These are phyloP conservation scores for Beris morrisii DNA, from an alignment of 2,888 invertebrate species.

Conservation along the genomic window DNA sequence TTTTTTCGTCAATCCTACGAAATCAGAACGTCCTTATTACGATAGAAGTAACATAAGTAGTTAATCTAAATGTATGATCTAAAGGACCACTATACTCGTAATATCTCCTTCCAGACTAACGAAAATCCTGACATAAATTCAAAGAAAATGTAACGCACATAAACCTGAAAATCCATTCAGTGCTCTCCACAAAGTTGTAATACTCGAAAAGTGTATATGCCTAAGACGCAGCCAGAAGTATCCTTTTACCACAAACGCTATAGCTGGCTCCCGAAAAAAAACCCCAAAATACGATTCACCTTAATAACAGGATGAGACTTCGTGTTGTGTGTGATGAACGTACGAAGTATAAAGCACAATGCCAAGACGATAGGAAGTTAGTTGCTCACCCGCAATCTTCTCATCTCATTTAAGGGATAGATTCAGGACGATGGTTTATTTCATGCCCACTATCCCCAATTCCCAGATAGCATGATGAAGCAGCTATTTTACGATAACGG, in stretches of 20 bases:
- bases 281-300: neutral
- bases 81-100: neutral
- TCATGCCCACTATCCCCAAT: constrained; percentile 25
- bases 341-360: constrained; percentile 5
- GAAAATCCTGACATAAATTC: constrained; percentile 21
- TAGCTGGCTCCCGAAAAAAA: neutral
- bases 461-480: constrained; percentile 29
- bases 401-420: neutral
- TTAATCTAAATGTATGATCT: constrained; percentile 15
- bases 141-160: constrained; percentile 23
- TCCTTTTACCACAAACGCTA: neutral
- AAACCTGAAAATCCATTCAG: constrained; percentile 20
- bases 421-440: constrained; percentile 15
- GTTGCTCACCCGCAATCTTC: constrained; percentile 11
- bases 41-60: no score
- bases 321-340: constrained; percentile 4
- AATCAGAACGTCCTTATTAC: no score
- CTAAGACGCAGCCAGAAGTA: constrained; percentile 2
- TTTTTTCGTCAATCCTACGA: no score
- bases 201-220: neutral
- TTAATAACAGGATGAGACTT: constrained; percentile 15
- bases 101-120: constrained; percentile 26
- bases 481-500: constrained; percentile 31
- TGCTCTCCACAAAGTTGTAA: constrained; percentile 14
- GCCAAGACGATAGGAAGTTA: constrained; percentile 17